These are phyloP conservation scores for Adelosebastes latens DNA, from an alignment of 2,797 vertebrate species.

Conservation along the genomic window DNA sequence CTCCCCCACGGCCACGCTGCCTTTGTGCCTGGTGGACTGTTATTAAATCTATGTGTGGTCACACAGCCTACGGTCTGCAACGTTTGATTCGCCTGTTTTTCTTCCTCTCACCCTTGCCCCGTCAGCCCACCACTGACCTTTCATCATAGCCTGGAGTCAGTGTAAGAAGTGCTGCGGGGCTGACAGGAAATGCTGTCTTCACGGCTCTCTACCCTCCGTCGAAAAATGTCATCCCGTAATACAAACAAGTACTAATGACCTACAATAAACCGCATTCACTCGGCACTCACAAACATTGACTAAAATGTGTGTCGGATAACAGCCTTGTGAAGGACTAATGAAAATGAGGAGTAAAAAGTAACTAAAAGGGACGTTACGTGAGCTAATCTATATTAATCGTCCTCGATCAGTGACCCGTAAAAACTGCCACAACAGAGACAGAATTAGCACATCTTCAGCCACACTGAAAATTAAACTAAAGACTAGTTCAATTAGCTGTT, in stretches of 20 bases:
- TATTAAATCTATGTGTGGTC: constrained; percentile 67
- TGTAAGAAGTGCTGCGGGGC: constrained; percentile 51
- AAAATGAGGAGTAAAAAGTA: constrained; percentile 18
- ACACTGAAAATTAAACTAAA: neutral
- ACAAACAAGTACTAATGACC: constrained; percentile 64
- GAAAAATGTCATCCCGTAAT: constrained; percentile 60
- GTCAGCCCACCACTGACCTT: constrained; percentile 70
- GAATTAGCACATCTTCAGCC: neutral
- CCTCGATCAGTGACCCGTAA: neutral
- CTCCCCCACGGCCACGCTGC: constrained; percentile 17
- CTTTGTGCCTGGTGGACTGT: constrained; percentile 65
- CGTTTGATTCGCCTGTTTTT: constrained; percentile 45
- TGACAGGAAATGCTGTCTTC: constrained; percentile 57
- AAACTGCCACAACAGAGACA: neutral
- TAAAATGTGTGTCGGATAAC: constrained; percentile 14
- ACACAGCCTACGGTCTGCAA: constrained; percentile 58
- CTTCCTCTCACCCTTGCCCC: constrained; percentile 64
- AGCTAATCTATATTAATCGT: neutral
- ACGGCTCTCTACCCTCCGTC: constrained; percentile 26
- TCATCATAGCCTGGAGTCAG: constrained; percentile 64
- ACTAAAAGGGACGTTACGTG: neutral
- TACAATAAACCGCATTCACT: constrained; percentile 26
- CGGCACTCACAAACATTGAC: constrained; percentile 11
- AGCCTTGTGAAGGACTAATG: constrained; percentile 4
- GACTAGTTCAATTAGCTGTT: neutral